Evolutionary conservation across 2,888 invertebrate genomes (phyloP), one percentile per base, ranked within the genome.

Genomic region (Quadroppia sp.): DNA sequence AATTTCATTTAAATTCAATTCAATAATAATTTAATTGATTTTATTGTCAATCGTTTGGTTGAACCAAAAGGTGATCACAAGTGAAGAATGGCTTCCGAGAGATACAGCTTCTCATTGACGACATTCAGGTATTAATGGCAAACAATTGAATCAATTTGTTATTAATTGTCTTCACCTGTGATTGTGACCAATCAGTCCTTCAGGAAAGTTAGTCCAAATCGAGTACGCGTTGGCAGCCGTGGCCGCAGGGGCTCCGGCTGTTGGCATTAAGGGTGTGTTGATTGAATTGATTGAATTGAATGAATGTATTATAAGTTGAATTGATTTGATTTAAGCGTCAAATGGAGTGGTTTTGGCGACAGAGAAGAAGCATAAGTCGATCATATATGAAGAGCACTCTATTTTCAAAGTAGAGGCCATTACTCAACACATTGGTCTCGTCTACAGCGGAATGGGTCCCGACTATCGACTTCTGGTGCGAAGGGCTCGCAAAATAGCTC

Each of bases 161-260:
- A 40, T 59, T 23, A 40, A 20, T 7, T 4, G 11, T 20, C 42
- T 30, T 69, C 56, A 72, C 45, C 45, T 11, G 45, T 11, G 2
- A 7, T 7, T 7, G 2, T 45, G 6, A 11, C 25, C 59, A 76
- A 82, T 72, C 85, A 99, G 98, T 82, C 99, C 99, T 23, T 98
- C 98, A 30, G 99, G 99, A 78, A 99, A 99, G 85, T 86, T 99
- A 80, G 98, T 99, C 73, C 99, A 99, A 85, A 96, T 99, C 80
- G 99, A 99, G 86, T 99, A 99, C 90, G 99, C 99, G 3, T 86
- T 99, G 83, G 96, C 97, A 73, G 99, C 99, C 40, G 99, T 99
- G 32, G 93, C 95, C 75, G 94, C 96, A 77, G 99, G 99, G 76
- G 97, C 98, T 3, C 96, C 98, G 2, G 96, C 98, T 75, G 98